phyloP scores from a whole-genome alignment of 2,113 vertebrate genomes.

The Picathartes gymnocephalus region DNA sequence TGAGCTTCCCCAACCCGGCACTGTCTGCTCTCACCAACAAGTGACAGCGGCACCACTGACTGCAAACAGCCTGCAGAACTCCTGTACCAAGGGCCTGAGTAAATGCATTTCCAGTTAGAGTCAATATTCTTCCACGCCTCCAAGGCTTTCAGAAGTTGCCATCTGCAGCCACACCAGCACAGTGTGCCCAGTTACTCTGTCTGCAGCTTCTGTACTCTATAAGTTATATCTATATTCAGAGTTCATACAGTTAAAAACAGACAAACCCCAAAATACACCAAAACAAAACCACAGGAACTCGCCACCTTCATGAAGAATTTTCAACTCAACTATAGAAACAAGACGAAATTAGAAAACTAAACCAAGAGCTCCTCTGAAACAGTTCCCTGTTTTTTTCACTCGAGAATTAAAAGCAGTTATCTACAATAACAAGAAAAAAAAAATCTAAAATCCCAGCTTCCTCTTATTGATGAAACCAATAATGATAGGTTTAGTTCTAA shows the following conservation, averaged over 20 bases:
- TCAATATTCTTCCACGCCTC: neutral
- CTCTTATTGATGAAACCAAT: neutral
- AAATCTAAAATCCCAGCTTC: neutral
- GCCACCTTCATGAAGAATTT: neutral
- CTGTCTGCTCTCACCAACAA: neutral
- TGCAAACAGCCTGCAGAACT: neutral
- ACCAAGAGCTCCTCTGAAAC: neutral
- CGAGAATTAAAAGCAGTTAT: neutral
- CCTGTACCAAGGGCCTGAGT: neutral
- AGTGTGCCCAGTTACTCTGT: neutral
- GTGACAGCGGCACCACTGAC: neutral
- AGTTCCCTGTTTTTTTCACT: neutral
- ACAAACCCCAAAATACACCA: neutral
- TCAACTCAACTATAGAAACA: neutral
- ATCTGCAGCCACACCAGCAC: neutral
- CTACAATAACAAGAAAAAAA: neutral
- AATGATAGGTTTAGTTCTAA: neutral
- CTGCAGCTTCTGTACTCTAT: neutral
- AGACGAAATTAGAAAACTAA: neutral
- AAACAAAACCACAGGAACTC: neutral
- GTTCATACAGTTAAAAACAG: neutral
- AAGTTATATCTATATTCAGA: neutral
- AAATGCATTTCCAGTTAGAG: neutral
- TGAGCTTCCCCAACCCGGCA: fast-evolving
- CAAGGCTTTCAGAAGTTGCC: neutral